phyloP scores from a whole-genome alignment of 35 echinoderm and acorn worm species.

The Anneissia japonica region DNA sequence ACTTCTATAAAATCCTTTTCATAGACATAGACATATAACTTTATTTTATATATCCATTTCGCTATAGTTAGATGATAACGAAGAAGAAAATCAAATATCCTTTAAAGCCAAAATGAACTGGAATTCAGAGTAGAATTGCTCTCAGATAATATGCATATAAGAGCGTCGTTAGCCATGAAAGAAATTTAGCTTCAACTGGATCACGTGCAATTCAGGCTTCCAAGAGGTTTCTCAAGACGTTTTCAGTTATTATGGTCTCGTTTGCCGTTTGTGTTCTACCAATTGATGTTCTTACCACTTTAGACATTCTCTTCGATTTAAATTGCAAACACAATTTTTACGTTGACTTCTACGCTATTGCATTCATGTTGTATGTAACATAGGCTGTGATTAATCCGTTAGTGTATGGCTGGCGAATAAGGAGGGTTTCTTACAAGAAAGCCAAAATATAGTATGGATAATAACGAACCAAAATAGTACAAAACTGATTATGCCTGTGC shows the following conservation, averaged over 20 bases:
- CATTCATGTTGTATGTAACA: background rate
- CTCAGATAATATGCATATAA: too few species aligned
- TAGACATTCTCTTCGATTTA: background rate
- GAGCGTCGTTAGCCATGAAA: background rate
- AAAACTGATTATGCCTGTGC: too few species aligned
- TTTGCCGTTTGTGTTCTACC: background rate
- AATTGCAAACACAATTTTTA: background rate
- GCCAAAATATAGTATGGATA: too few species aligned
- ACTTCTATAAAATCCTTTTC: too few species aligned
- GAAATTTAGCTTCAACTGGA: background rate
- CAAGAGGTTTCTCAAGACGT: background rate
- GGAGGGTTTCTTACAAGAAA: too few species aligned
- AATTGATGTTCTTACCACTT: background rate
- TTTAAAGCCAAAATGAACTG: too few species aligned
- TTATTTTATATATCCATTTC: too few species aligned
- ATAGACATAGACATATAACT: too few species aligned
- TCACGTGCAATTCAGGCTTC: background rate
- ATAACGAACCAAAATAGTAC: too few species aligned
- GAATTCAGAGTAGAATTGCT: too few species aligned
- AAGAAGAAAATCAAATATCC: too few species aligned
- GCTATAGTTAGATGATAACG: too few species aligned
- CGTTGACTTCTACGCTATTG: background rate
- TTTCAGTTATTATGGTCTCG: background rate
- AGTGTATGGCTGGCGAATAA: background rate
- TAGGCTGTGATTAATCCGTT: background rate